These are phyloP conservation scores for Falco punctatus DNA, from an alignment of 2,113 vertebrate species.

Conservation along the genomic window DNA sequence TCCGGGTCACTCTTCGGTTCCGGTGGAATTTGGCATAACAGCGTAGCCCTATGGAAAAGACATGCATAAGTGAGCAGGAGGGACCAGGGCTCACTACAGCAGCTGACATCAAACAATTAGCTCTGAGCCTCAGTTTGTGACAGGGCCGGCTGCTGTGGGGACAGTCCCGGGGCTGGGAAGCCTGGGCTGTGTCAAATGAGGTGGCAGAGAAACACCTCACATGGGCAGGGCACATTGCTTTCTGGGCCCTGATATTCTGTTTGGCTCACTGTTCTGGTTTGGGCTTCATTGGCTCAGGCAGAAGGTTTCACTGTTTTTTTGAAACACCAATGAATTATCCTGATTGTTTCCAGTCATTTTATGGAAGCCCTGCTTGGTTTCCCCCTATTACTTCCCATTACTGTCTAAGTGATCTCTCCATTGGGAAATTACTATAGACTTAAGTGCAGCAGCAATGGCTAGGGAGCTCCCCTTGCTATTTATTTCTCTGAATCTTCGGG, in stretches of 20 bases:
- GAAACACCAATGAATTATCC: slow-evolving; percentile 44
- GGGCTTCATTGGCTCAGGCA: background rate
- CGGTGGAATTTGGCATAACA: slow-evolving; percentile 98
- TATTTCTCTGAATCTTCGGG: slow-evolving; percentile 32
- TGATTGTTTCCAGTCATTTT: slow-evolving; percentile 40
- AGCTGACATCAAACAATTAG: background rate
- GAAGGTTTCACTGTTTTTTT: background rate
- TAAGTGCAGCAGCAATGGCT: slow-evolving; percentile 28
- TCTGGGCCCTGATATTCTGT: background rate
- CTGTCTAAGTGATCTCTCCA: slow-evolving; percentile 50
- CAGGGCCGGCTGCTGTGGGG: background rate
- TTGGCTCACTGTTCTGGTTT: background rate
- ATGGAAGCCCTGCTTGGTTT: slow-evolving; percentile 39
- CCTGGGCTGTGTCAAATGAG: background rate
- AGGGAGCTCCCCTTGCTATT: slow-evolving; percentile 31
- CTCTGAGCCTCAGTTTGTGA: background rate
- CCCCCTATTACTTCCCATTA: slow-evolving; percentile 56
- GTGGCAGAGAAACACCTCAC: background rate
- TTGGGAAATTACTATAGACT: slow-evolving; percentile 53
- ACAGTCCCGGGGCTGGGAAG: background rate
- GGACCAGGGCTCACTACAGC: background rate
- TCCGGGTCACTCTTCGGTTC: slow-evolving; percentile 90
- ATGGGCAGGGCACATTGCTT: background rate
- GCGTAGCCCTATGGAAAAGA: slow-evolving; percentile 82
- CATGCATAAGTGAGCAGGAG: background rate